phyloP scores from a whole-genome alignment of 2,797 vertebrate genomes.

The Premnoplex brunnescens region DNA sequence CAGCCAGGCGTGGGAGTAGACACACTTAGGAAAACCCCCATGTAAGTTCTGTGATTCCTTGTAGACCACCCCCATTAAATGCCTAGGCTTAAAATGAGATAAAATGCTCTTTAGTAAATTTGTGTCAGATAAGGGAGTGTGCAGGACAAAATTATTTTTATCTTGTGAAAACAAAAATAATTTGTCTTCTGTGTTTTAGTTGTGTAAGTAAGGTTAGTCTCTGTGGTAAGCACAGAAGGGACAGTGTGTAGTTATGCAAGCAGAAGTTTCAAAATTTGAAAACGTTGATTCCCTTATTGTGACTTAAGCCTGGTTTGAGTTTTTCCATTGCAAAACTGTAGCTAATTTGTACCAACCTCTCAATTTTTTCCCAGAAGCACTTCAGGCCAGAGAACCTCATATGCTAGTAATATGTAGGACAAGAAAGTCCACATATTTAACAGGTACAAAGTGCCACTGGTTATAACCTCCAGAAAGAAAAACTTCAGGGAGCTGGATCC shows the following conservation, averaged over 20 bases:
- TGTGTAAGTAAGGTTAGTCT: not conserved
- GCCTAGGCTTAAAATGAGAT: not conserved
- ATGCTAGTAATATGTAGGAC: not conserved
- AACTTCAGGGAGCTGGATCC: not conserved
- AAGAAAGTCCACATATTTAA: not conserved
- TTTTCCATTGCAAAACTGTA: not conserved
- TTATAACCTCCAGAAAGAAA: not conserved
- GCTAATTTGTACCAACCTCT: not conserved
- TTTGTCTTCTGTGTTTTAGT: not conserved
- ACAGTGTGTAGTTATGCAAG: not conserved
- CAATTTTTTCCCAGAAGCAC: not conserved
- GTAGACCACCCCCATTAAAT: not conserved
- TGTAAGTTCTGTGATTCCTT: not conserved
- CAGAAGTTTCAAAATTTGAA: not conserved
- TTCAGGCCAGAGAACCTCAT: not conserved
- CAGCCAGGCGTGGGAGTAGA: slow-evolving; percentile 1
- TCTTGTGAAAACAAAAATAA: not conserved
- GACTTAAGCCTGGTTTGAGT: not conserved
- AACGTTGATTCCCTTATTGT: not conserved
- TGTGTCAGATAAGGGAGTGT: not conserved
- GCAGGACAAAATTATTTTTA: not conserved
- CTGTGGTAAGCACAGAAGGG: not conserved
- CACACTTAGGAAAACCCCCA: slow-evolving; percentile 8
- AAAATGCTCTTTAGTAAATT: not conserved
- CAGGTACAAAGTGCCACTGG: not conserved